These are phyloP conservation scores for Drosophila bifasciata DNA, from an alignment of 1,140 invertebrate genomes.

Conservation along the genomic window DNA sequence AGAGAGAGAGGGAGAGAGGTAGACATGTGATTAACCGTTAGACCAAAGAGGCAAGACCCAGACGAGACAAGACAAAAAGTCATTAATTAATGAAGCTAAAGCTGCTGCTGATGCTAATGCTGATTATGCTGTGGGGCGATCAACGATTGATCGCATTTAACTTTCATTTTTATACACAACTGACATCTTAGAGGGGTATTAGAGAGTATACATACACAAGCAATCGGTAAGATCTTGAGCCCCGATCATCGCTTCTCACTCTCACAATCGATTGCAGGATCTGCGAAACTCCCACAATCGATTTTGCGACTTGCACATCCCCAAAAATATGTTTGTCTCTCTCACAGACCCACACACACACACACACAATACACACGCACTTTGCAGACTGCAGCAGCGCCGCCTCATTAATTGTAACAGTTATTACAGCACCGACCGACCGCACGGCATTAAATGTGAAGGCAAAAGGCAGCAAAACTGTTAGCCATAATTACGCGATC, in stretches of 20 bases:
- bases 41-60: slow-evolving; percentile 23
- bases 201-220: neutral
- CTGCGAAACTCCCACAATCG: too few relatives aligned
- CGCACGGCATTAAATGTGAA: slow-evolving; percentile 24
- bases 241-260: too few relatives aligned
- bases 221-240: too few relatives aligned
- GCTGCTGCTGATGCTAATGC: slow-evolving; percentile 1
- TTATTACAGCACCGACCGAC: slow-evolving; percentile 65
- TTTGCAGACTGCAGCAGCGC: neutral
- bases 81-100: slow-evolving; percentile 59
- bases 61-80: slow-evolving; percentile 25
- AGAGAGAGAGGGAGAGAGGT: neutral
- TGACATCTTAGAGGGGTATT: slow-evolving; percentile 26
- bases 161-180: slow-evolving; percentile 55
- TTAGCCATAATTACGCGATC: slow-evolving; percentile 68
- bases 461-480: slow-evolving; percentile 44
- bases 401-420: slow-evolving; percentile 77
- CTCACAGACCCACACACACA: too few relatives aligned
- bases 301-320: too few relatives aligned
- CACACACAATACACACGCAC: too few relatives aligned
- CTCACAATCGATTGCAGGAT: too few relatives aligned
- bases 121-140: slow-evolving; percentile 35
- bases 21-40: slow-evolving; percentile 24
- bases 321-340: too few relatives aligned
- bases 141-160: slow-evolving; percentile 48